phyloP scores from a whole-genome alignment of 1,140 invertebrate genomes.

The Sycophila sp. region DNA sequence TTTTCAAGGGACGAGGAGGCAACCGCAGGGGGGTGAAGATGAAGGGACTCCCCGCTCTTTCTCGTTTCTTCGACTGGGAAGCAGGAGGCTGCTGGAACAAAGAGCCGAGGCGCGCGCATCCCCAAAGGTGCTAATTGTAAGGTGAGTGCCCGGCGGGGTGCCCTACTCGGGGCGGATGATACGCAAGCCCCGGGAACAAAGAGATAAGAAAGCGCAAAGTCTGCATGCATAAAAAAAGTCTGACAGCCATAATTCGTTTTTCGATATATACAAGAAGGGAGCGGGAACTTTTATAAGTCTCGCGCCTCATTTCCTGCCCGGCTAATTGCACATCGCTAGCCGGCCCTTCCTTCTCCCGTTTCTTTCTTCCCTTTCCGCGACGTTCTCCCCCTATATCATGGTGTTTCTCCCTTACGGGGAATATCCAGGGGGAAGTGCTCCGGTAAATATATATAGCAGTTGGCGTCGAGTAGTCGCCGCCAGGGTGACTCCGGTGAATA shows the following conservation, averaged over 20 bases:
- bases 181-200: background rate
- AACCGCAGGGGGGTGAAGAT: too few relatives aligned
- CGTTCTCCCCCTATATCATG: background rate
- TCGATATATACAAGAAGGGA: background rate
- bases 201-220: background rate
- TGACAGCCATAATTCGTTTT: background rate
- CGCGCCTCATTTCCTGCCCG: conserved; percentile 47
- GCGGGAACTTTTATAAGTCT: background rate
- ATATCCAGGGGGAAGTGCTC: background rate
- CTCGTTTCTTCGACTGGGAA: too few relatives aligned
- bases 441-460: background rate
- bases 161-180: background rate
- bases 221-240: too few relatives aligned
- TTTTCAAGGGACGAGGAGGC: too few relatives aligned
- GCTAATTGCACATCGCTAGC: conserved; percentile 50
- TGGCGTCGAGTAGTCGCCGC: conserved; percentile 30
- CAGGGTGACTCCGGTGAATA: too few relatives aligned
- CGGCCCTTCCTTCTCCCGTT: conserved; percentile 14
- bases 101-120: background rate
- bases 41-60: too few relatives aligned
- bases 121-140: conserved; percentile 7
- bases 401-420: background rate
- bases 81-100: too few relatives aligned
- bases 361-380: background rate
- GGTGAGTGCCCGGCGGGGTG: background rate